Evolutionary conservation across 2,888 invertebrate genomes (phyloP), one percentile per base, ranked within the genome.

Genomic region (Margaritifera margaritifera): DNA sequence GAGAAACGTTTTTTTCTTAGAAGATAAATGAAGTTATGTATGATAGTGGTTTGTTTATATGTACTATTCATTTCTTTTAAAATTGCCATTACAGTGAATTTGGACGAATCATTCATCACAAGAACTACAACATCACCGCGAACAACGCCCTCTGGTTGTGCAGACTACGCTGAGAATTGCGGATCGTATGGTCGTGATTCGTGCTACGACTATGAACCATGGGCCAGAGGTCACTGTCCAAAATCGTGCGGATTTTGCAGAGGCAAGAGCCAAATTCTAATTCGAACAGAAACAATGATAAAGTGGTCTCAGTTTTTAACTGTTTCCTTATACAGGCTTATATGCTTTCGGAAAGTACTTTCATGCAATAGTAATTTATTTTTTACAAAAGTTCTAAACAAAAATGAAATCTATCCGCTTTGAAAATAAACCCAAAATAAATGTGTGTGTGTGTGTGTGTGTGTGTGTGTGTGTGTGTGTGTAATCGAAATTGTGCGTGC

Each of bases 151-250:
- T 20, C 58, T 20, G 74, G 71, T 20, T 81, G 81, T 70, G 64
- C 57, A 6, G 75, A 81, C 61, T 66, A 72, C 6, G 66, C 72
- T 53, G 62, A 68, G n/a, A 70, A 81, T 53, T 81, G 81, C 66
- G 67, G 42, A 8, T 70, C 68, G 20, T 81, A 76, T 55, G 76
- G 77, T 11, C 63, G 76, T 15, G 77, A 78, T 31, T 77, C 78
- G 3, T 81, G 81, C 54, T 66, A 75, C 0, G 81, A 79, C n/a
- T 81, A 65, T 56, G 77, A 69, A 20, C 72, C 73, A 19, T 81
- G 74, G 65, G 81, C 81, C 19, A 68, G 66, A 27, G 66, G 71
- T n/a, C 77, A 81, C 64, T 81, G 81, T 69, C 65, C 73, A 8
- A 57, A 56, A 27, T 75, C 68, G 22, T 81, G 81, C 67, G 71